These are phyloP conservation scores for Xiphophorus hellerii DNA, from an alignment of 2,113 vertebrate genomes.

Conservation along the genomic window DNA sequence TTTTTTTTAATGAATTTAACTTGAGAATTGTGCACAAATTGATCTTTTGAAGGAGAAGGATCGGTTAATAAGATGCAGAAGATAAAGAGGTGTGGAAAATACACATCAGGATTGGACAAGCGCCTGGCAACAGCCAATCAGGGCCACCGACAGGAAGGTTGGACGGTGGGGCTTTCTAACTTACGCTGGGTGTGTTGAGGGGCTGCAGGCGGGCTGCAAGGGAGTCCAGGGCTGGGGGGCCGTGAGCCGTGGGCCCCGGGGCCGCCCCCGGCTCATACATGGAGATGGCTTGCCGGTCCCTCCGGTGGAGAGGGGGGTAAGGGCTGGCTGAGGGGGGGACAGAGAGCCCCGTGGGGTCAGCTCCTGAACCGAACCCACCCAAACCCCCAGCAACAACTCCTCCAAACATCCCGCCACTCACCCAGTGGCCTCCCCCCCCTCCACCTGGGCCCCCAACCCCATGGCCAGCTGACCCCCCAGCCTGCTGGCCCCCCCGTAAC, in stretches of 20 bases:
- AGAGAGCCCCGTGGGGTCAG: conserved; percentile 59
- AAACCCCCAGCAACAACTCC: conserved; percentile 51
- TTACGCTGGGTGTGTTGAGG: conserved; percentile 87
- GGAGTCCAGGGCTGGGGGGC: conserved; percentile 88
- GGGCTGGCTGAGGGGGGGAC: conserved; percentile 56
- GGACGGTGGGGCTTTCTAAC: conserved; percentile 70
- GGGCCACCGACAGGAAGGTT: conserved; percentile 34
- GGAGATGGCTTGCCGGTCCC: conserved; percentile 94
- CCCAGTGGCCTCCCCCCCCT: conserved; percentile 74
- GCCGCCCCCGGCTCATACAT: conserved; percentile 95
- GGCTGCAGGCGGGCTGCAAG: conserved; percentile 90
- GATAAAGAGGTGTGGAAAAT: conserved; percentile 37
- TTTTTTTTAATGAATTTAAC: no score
- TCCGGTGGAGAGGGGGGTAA: conserved; percentile 77
- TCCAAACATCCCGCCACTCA: conserved; percentile 61
- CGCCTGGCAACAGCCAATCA: conserved; percentile 48
- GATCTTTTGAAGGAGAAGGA: conserved; percentile 57
- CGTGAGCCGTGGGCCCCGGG: conserved; percentile 82
- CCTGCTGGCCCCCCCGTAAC: conserved; percentile 85
- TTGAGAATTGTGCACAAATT: conserved; percentile 31
- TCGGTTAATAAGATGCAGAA: conserved; percentile 42
- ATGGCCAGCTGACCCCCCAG: conserved; percentile 73
- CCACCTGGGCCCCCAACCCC: conserved; percentile 67
- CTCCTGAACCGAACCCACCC: conserved; percentile 57
- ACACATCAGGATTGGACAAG: conserved; percentile 30